These are phyloP conservation scores for Drosophila carrolli DNA, from an alignment of 1,140 invertebrate genomes.

Conservation along the genomic window DNA sequence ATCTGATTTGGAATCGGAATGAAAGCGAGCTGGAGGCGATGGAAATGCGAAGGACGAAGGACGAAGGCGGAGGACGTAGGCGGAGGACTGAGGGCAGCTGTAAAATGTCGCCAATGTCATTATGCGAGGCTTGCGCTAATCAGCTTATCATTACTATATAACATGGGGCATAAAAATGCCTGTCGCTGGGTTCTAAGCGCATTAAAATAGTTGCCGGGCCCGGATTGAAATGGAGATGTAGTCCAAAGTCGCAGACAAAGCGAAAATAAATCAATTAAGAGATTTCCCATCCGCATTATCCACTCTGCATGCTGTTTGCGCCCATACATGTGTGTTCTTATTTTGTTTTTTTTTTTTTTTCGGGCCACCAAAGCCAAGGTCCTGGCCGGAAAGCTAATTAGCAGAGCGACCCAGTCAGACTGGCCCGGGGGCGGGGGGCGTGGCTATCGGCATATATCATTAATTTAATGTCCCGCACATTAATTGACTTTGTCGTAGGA, in stretches of 20 bases:
- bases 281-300: conserved; percentile 40
- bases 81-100: conserved; percentile 15
- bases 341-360: not conserved
- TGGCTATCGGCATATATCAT: conserved; percentile 72
- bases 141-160: conserved; percentile 78
- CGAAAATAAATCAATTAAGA: conserved; percentile 78
- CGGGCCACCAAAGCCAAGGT: conserved; percentile 9
- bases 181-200: conserved; percentile 59
- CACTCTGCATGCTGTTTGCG: conserved; percentile 3
- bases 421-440: conserved; percentile 11
- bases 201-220: conserved; percentile 64
- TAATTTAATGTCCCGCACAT: conserved; percentile 75
- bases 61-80: not conserved
- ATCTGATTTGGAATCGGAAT: conserved; percentile 9
- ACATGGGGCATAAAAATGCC: conserved; percentile 50
- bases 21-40: not conserved
- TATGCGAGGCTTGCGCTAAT: conserved; percentile 69
- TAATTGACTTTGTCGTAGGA: conserved; percentile 49
- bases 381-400: conserved; percentile 65
- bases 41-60: not conserved
- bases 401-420: conserved; percentile 51
- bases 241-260: conserved; percentile 16
- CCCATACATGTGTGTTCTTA: not conserved
- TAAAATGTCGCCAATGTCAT: conserved; percentile 74
- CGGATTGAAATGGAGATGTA: conserved; percentile 17